Base-by-base conservation (phyloP, 1,140 invertebrate genomes). In the Ceratitis capitata region DNA sequence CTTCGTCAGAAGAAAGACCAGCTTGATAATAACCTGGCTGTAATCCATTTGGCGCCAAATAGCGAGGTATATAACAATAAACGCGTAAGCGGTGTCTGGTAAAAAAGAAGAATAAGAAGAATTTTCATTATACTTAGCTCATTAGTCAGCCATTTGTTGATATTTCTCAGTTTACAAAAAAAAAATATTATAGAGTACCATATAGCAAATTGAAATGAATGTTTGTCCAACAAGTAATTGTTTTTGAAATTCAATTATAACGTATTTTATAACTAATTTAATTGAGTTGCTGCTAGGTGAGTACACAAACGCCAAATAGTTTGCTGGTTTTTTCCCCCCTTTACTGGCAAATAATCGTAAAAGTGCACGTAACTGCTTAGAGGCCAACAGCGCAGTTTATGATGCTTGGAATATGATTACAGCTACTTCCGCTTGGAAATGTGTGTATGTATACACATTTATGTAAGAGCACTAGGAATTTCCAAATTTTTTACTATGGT, bases 301-400 rank as follows among this genome's bases (percentile, higher is more conserved):
- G 14, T 26, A 45, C 4, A 5, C 6, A 6, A 45, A 10, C 16
- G n/a, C 1, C 35, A 35, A 42, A n/a, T 56, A 56, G 19, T 23
- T 69, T n/a, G 32, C 0, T 39, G 64, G 35, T 69, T 69, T 42
- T 45, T 19, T 47, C 42, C 19, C 19, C 16, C 5, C 56, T 26
- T 6, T 29, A 53, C 56, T 9, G 5, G 10, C n/a, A 39, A n/a
- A 23, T 14, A 45, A 19, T 19, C 64, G 39, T 35, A 16, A 6
- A 2, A 42, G 16, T 69, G 39, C 56, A 23, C 26, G 26, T 23
- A 3, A 6, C 16, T 42, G 9, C 69, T 45, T 78, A 39, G 23
- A 47, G 69, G 69, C 69, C 39, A 78, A 45, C 69, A 78, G 69
- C 10, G 69, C 19, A 78, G 23, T 47, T 78, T 78, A 78, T 78